Evolutionary conservation across 1,140 invertebrate genomes (phyloP).

Genomic region (Drosophila trapezifrons): DNA sequence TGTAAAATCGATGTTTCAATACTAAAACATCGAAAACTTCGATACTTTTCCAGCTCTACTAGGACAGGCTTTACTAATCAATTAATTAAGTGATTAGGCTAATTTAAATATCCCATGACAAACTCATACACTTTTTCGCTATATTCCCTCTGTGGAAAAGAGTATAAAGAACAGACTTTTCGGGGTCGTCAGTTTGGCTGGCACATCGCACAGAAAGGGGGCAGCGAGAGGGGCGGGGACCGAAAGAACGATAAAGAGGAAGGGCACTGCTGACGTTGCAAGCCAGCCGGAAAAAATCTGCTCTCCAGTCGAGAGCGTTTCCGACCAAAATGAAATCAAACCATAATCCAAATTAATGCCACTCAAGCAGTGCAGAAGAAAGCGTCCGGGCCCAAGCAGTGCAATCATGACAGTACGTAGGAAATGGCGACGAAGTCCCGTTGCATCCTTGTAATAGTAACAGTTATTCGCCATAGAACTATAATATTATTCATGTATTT

Average conservation of each 20-base stretch:
- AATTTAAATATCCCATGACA: background rate
- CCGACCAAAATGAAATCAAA: constrained; percentile 23
- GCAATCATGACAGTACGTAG: background rate
- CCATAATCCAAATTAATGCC: constrained; percentile 15
- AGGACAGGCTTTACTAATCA: background rate
- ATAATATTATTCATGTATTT: too few relatives aligned
- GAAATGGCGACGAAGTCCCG: too few relatives aligned
- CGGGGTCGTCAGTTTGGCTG: constrained; percentile 63
- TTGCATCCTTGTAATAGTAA: background rate
- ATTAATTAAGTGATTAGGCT: background rate
- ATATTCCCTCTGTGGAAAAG: background rate
- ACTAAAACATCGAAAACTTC: too few relatives aligned
- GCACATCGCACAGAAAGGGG: constrained; percentile 18
- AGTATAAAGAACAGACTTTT: constrained; percentile 14
- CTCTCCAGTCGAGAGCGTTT: constrained; percentile 12
- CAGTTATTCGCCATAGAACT: background rate
- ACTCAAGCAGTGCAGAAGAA: constrained; percentile 8
- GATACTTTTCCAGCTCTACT: too few relatives aligned
- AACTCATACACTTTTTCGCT: background rate
- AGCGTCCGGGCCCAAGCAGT: background rate
- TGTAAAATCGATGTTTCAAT: too few relatives aligned
- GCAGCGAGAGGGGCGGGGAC: background rate
- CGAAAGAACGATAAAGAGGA: constrained; percentile 14
- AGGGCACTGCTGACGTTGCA: constrained; percentile 47
- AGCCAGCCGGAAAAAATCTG: constrained; percentile 24